Base-by-base conservation (phyloP, 2,797 vertebrate genomes). In the Tenualosa thibaudeaui region DNA sequence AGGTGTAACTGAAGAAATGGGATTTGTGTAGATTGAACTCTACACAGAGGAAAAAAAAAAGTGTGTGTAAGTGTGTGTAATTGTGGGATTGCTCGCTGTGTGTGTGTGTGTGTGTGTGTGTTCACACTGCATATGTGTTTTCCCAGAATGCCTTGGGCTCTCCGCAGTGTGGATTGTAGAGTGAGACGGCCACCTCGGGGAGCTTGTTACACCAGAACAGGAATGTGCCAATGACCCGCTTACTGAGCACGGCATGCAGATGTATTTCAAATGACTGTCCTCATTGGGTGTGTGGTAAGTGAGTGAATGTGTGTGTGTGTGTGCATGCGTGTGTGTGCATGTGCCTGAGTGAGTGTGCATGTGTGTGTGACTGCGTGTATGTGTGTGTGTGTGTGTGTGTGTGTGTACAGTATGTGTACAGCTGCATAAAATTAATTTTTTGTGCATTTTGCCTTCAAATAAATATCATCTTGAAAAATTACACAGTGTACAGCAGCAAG, bases 171-270 rank as follows among this genome's bases (percentile, higher is more conserved):
- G 12, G 37, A 78, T 43, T 17, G 26, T 37, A 5, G 13, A 37
- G 65, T 71, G 65, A 37, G 65, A 37, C 15, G 12, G 31, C 31
- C 1, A 12, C 65, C 65, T 71, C 13, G 4, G 65, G 65, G 65
- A 71, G 65, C 65, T 68, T 71, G 65, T 71, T 71, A 71, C 65
- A 15, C 5, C 31, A 71, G 13, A 71, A 40, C 26, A 71, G 65
- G 10, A 71, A 71, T 71, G 31, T 31, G 3, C 26, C 31, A 37
- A 17, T 71, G 65, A 40, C 65, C 65, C 65, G 65, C 65, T 71
- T 71, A 71, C 26, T 3, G 12, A 15, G 65, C 12, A 17, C 13
- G 31, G 31, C 31, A 37, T 71, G 65, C 65, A 15, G 31, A 71
- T 71, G 26, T 12, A 17, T 71, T 17, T 37, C 26, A 71, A 71